Evolutionary conservation across 2,797 vertebrate species (phyloP).

Genomic region (Pantherophis alleghaniensis): DNA sequence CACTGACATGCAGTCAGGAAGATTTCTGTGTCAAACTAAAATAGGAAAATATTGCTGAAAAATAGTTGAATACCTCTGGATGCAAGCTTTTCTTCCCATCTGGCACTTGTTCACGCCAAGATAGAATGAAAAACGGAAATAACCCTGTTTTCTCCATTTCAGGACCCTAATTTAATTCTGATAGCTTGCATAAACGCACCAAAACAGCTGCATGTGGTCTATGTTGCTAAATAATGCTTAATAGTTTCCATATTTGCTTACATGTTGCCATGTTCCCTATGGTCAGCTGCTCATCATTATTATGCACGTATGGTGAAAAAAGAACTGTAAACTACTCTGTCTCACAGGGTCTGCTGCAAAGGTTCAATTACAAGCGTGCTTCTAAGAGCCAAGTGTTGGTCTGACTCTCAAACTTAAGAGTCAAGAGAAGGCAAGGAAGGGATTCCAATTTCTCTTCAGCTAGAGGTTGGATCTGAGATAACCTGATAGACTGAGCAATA

Average conservation of each 20-base stretch:
- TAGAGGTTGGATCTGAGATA: not conserved
- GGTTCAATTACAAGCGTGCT: not conserved
- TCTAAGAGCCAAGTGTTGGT: not conserved
- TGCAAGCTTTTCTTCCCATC: conserved; percentile 1
- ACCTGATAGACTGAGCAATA: not conserved
- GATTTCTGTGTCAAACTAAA: not conserved
- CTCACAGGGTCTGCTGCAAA: not conserved
- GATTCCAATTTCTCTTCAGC: not conserved
- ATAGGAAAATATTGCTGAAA: conserved; percentile 16
- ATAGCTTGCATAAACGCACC: conserved; percentile 32
- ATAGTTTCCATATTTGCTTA: conserved; percentile 43
- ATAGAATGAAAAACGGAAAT: conserved; percentile 42
- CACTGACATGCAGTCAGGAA: not conserved
- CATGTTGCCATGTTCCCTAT: conserved; percentile 22
- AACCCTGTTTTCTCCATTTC: conserved; percentile 41
- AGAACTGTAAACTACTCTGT: not conserved
- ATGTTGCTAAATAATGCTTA: conserved; percentile 35
- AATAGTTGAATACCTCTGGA: conserved; percentile 17
- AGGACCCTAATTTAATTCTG: conserved; percentile 49
- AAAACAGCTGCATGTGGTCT: conserved; percentile 31
- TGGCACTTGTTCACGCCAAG: conserved; percentile 29
- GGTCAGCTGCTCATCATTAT: conserved; percentile 2
- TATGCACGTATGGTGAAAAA: not conserved
- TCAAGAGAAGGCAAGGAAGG: not conserved
- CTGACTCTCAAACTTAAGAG: not conserved